phyloP scores from a whole-genome alignment of 2,888 invertebrate species.

The Gisinianus flammeolus region DNA sequence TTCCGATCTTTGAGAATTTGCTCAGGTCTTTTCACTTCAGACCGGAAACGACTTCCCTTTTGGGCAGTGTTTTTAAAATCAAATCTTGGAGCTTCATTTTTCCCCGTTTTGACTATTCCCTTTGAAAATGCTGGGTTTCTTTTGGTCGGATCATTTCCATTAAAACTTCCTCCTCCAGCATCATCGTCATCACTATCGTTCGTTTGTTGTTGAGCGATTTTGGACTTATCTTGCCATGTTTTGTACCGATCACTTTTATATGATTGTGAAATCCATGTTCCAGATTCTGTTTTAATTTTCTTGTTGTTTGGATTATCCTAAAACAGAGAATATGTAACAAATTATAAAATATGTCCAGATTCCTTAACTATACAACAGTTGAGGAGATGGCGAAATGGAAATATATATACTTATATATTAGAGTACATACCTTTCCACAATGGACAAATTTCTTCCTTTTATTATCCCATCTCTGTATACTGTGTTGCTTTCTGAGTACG shows the following conservation, averaged over 20 bases:
- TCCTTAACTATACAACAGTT: too few species aligned
- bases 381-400: too few species aligned
- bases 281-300: constrained; percentile 94
- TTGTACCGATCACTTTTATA: constrained; percentile 90
- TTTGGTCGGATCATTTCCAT: constrained; percentile 32
- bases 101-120: constrained; percentile 48
- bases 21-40: constrained; percentile 71
- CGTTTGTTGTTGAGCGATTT: constrained; percentile 63
- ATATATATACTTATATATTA: background rate
- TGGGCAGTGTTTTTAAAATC: constrained; percentile 31
- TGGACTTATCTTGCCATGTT: constrained; percentile 81
- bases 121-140: constrained; percentile 51
- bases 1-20: constrained; percentile 77
- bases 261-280: constrained; percentile 89
- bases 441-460: constrained; percentile 93
- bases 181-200: constrained; percentile 62
- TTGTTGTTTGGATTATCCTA: constrained; percentile 67
- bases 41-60: constrained; percentile 40
- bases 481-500: constrained; percentile 67
- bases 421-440: constrained; percentile 64
- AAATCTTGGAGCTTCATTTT: constrained; percentile 45
- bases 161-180: constrained; percentile 35
- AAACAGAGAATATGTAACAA: background rate
- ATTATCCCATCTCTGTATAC: constrained; percentile 83
- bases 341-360: too few species aligned